These are phyloP conservation scores for Prorops nasuta DNA, from an alignment of 1,140 invertebrate species.

Conservation along the genomic window DNA sequence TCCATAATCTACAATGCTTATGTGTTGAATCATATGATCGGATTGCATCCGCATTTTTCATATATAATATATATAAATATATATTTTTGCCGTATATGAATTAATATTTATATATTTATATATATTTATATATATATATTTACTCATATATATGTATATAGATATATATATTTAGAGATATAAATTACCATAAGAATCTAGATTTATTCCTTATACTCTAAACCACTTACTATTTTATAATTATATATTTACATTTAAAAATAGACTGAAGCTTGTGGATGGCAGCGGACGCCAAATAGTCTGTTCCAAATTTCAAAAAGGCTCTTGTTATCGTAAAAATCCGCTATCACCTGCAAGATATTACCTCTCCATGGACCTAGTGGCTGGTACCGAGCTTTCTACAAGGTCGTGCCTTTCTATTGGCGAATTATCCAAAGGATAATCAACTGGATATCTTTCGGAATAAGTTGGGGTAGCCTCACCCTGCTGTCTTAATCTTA, in stretches of 20 bases:
- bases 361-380: constrained; percentile 50
- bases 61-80: constrained; percentile 5
- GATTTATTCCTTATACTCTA: constrained; percentile 25
- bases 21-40: constrained; percentile 16
- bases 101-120: constrained; percentile 4
- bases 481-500: constrained; percentile 36
- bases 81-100: background rate
- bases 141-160: constrained; percentile 12
- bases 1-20: constrained; percentile 29
- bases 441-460: constrained; percentile 46
- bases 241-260: constrained; percentile 35
- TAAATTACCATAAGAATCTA: constrained; percentile 33
- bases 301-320: constrained; percentile 17
- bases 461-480: constrained; percentile 49
- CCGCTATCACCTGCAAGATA: constrained; percentile 25
- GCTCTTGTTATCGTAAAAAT: constrained; percentile 7
- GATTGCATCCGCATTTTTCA: background rate
- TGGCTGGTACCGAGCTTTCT: constrained; percentile 47
- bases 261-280: constrained; percentile 27
- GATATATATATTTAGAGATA: constrained; percentile 13
- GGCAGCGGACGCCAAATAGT: constrained; percentile 14
- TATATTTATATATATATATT: constrained; percentile 1
- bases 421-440: constrained; percentile 44
- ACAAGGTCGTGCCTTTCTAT: constrained; percentile 53
- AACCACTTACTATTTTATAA: constrained; percentile 23